These are phyloP conservation scores for Oxygymnocypris stewartii DNA, from an alignment of 2,113 vertebrate genomes.

Conservation along the genomic window DNA sequence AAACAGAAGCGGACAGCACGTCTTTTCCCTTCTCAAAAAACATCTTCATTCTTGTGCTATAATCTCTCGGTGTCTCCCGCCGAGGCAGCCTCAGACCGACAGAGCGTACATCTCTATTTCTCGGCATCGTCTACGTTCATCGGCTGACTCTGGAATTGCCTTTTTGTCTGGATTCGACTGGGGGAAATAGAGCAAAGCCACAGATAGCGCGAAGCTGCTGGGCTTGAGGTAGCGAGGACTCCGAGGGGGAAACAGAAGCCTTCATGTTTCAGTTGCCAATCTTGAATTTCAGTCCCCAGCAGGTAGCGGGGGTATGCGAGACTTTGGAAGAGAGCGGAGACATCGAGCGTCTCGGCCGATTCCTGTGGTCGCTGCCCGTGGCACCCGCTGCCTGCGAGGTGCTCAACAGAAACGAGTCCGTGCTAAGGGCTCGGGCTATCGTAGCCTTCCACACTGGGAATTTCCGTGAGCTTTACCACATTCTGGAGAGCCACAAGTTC, in stretches of 20 bases:
- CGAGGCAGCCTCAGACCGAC: slow-evolving; percentile 73
- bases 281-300: slow-evolving; percentile 99
- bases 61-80: slow-evolving; percentile 69
- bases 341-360: slow-evolving; percentile 96
- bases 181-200: slow-evolving; percentile 53
- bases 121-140: slow-evolving; percentile 63
- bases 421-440: slow-evolving; percentile 91
- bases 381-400: slow-evolving; percentile 97
- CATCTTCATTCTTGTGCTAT: slow-evolving; percentile 73
- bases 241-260: slow-evolving; percentile 74
- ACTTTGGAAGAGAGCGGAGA: slow-evolving; percentile 99
- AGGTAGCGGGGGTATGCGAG: slow-evolving; percentile 99
- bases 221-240: slow-evolving; percentile 59
- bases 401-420: slow-evolving; percentile 97
- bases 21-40: slow-evolving; percentile 77
- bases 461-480: slow-evolving; percentile 98
- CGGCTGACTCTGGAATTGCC: slow-evolving; percentile 71
- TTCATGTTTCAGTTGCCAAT: slow-evolving; percentile 99
- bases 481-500: slow-evolving; percentile 99
- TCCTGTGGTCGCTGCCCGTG: slow-evolving; percentile 98
- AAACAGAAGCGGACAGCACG: slow-evolving; percentile 77
- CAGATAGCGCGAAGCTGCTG: slow-evolving; percentile 44
- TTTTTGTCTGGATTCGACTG: slow-evolving; percentile 60
- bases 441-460: slow-evolving; percentile 98
- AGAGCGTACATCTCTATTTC: slow-evolving; percentile 63